Base-by-base conservation (phyloP, 2,113 vertebrate species). In the Todiramphus chloris region DNA sequence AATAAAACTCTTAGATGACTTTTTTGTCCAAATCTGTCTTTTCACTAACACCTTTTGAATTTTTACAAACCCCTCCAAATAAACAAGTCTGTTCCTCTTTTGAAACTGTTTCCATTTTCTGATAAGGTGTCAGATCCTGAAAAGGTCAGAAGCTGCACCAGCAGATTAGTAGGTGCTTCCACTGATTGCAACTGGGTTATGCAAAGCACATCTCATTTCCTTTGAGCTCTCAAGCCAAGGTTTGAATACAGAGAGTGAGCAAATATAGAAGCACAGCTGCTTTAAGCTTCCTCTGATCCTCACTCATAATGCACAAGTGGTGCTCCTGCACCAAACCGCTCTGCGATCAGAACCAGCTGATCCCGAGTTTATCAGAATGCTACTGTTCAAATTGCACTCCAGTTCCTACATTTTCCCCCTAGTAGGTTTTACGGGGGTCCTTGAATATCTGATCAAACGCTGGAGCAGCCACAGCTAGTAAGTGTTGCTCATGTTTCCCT, bases 231-330 rank as follows among this genome's bases (percentile, higher is more conserved):
- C 88, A 73, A 94, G 92, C 96, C 96, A 96, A 94, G 94, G 95
- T 93, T 12, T 96, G 95, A 97, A 97, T 93, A 63, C 78, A 87
- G 92, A 97, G 90, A 91, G 82, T 7, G 67, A 92, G 75, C 93
- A 96, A 95, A 97, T 97, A 88, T 96, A 97, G 95, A 81, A 96
- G 92, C 91, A 78, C 93, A 96, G 90, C 93, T 96, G 95, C 93
- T 95, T 93, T 59, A 84, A 93, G 93, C 88, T 95, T 96, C 90
- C 94, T 94, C 72, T 33, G 8, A 35, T 27, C 64, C 90, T 95
- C 94, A 41, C 80, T 91, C 95, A 39, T 48, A 41, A 87, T 7
- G 46, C 90, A 51, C 23, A 97, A 96, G 94, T 96, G 94, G 84
- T 94, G 74, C 89, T 97, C 91, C 89, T 92, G 93, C 93, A 83